Evolutionary conservation across 2,113 vertebrate genomes (phyloP), one percentile per base, ranked within the genome.

Genomic region (Gasterosteus nipponicus): DNA sequence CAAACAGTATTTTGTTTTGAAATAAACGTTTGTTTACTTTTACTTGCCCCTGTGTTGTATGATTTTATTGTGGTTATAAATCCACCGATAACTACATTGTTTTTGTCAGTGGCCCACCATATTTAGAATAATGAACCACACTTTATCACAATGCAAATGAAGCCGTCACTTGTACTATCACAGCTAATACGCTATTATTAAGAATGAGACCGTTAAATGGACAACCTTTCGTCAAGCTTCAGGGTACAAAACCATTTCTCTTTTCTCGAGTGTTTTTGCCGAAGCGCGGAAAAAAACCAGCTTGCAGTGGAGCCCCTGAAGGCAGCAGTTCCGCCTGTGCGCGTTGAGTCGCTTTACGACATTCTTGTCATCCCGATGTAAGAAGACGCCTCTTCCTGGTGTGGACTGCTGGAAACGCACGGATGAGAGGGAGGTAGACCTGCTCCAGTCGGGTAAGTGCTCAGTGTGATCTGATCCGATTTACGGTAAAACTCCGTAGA

Each of bases 361-460:
- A 19, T 41, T 73, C 19, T 35, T 75, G 86, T 85, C 81, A 58
- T 78, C 68, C 62, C 3, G 64, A 56, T 82, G 91, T 83, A 89
- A 92, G 41, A 69, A 63, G 91, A 91, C 87, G 72, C 84, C 74
- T 74, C 87, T 94, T 94, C 93, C 93, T 92, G 90, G 91, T 92
- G 64, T 53, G 69, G 71, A 58, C 63, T 12, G 10, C 26, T 49
- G 19, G 4, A 18, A 67, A 64, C 79, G 81, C 56, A 31, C 49
- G 15, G 77, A 63, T 8, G 26, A 35, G 35, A 39, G 35, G 53
- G 2, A 62, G 29, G 41, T 29, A 29, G 62, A 61, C 2, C 15
- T 9, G 56, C 10, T 10, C 4, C 1, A 54, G 18, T 33, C 70
- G 7, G 44, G 47, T 54, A 4, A 65, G 72, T 63, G 10, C 12